Percentiles rank a stretch among this genome's conserved stretches.
Evolutionary conservation across 2,113 vertebrate species (phyloP).

Genomic region (Cacatua alba): DNA sequence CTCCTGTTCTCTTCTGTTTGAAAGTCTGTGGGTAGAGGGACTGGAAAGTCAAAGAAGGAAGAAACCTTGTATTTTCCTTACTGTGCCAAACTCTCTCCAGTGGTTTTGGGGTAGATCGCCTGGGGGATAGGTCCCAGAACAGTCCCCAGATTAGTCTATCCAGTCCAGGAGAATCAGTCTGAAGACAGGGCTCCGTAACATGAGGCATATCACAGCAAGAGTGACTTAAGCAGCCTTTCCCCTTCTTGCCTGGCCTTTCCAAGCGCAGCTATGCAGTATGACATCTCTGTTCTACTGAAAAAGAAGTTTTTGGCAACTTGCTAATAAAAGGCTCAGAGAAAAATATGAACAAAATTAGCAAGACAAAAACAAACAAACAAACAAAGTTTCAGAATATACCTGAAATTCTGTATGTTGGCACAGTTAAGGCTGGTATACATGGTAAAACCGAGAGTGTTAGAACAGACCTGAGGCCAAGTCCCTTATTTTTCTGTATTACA

Average conservation of each 20-base stretch:
- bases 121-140: neutral
- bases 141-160: neutral
- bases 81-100: neutral
- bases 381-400: neutral
- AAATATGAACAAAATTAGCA: neutral
- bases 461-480: neutral
- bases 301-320: neutral
- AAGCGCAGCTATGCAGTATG: accelerated
- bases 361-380: neutral
- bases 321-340: neutral
- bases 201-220: neutral
- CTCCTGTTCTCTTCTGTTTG: neutral
- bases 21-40: neutral
- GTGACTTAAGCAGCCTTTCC: neutral
- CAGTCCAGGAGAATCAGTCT: neutral
- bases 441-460: neutral
- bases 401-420: neutral
- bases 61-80: neutral
- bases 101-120: neutral
- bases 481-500: neutral
- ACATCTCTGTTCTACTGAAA: neutral
- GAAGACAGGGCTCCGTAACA: neutral
- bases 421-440: neutral
- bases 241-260: neutral
- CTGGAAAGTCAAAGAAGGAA: neutral